phyloP scores from a whole-genome alignment of 2,888 invertebrate genomes.

The Drosophila tanythrix region DNA sequence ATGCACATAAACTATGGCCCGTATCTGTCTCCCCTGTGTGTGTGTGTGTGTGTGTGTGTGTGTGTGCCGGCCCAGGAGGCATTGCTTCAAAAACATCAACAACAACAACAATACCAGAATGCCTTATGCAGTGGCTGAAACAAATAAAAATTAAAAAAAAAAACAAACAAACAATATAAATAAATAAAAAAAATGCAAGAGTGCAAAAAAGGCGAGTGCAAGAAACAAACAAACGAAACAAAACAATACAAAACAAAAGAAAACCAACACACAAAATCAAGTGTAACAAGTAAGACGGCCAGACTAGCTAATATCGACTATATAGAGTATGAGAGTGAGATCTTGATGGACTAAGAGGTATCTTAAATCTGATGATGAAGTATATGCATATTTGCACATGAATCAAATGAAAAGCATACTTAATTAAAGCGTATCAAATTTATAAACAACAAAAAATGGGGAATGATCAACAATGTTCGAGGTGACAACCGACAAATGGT shows the following conservation, averaged over 20 bases:
- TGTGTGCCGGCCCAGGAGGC: conserved; percentile 11
- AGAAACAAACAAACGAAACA: conserved; percentile 58
- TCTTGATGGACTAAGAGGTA: background rate
- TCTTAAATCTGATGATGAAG: background rate
- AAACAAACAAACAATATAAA: conserved; percentile 12
- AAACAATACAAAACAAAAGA: conserved; percentile 9
- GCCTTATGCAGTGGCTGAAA: conserved; percentile 62
- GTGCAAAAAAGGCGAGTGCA: conserved; percentile 70
- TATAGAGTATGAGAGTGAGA: background rate
- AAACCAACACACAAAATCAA: conserved; percentile 41
- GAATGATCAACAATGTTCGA: background rate
- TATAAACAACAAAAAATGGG: background rate
- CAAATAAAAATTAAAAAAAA: conserved; percentile 43
- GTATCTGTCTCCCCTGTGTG: background rate
- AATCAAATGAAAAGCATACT: background rate
- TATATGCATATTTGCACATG: background rate
- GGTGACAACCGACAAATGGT: background rate
- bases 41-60: conserved; percentile 6
- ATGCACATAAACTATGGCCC: conserved; percentile 6
- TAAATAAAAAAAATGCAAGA: conserved; percentile 21
- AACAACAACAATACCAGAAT: conserved; percentile 25
- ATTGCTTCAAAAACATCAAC: conserved; percentile 22
- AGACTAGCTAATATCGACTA: conserved; percentile 14
- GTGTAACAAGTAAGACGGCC: conserved; percentile 32
- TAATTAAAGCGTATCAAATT: background rate